Evolutionary conservation across 2,888 invertebrate genomes (phyloP).

Genomic region (Agonopterix heracliana): DNA sequence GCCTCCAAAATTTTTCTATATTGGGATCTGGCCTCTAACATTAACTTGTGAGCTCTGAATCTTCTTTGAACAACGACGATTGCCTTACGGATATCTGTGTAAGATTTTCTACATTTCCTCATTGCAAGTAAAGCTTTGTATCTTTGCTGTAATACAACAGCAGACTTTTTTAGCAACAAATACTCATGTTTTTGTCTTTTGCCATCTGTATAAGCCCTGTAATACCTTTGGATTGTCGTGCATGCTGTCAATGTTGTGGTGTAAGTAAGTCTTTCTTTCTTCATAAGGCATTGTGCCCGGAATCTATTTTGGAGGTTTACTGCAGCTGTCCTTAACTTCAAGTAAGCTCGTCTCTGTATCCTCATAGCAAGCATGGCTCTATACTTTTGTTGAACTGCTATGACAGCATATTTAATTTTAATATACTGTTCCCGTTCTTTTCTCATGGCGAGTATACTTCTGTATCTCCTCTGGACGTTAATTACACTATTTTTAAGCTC

Average conservation of each 20-base stretch:
- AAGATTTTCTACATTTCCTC: slow-evolving; percentile 35
- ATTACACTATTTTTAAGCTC: slow-evolving; percentile 45
- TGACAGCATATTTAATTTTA: slow-evolving; percentile 30
- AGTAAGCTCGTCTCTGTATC: slow-evolving; percentile 34
- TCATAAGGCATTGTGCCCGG: slow-evolving; percentile 46
- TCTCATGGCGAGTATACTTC: slow-evolving; percentile 44
- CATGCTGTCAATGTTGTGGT: slow-evolving; percentile 41
- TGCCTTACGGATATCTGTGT: slow-evolving; percentile 28
- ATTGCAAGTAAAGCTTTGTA: slow-evolving; percentile 47
- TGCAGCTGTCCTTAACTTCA: slow-evolving; percentile 25
- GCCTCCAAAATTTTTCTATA: slow-evolving; percentile 49
- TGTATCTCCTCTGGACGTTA: slow-evolving; percentile 58
- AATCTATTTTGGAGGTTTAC: slow-evolving; percentile 45
- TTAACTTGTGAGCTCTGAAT: slow-evolving; percentile 50
- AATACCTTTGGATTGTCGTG: slow-evolving; percentile 55
- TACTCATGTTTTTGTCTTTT: slow-evolving; percentile 39
- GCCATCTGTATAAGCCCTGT: slow-evolving; percentile 37
- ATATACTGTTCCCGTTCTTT: slow-evolving; percentile 41
- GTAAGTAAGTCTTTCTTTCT: slow-evolving; percentile 45
- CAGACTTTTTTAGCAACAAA: slow-evolving; percentile 33
- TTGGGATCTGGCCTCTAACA: slow-evolving; percentile 40
- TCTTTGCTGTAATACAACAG: slow-evolving; percentile 37
- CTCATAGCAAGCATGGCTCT: slow-evolving; percentile 45
- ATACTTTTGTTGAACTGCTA: slow-evolving; percentile 54
- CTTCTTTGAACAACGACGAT: slow-evolving; percentile 37